A percentile compares a stretch with the other conserved stretches of the same genome.
Evolutionary conservation across 1,140 invertebrate species (phyloP).

Genomic region (Bombus vancouverensis): DNA sequence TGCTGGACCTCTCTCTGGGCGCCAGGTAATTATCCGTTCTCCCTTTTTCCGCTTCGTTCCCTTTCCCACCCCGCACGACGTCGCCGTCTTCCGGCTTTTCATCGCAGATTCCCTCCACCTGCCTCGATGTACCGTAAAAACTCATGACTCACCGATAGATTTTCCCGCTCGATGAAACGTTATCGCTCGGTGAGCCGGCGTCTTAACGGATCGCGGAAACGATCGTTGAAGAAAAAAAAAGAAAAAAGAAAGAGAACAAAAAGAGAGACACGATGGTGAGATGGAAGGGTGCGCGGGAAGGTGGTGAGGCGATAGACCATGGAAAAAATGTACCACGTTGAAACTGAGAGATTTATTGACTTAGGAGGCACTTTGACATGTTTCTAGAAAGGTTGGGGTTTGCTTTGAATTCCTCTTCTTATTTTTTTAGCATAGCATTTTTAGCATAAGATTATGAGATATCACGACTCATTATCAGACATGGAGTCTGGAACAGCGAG

Average conservation of each 20-base stretch:
- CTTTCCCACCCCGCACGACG: neutral
- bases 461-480: too few relatives aligned
- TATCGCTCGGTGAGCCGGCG: conserved; percentile 49
- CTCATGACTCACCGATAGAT: conserved; percentile 52
- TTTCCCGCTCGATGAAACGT: conserved; percentile 60
- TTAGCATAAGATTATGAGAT: too few relatives aligned
- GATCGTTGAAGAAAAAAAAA: neutral
- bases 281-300: neutral
- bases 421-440: neutral
- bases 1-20: neutral
- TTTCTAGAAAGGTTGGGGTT: neutral
- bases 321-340: neutral
- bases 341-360: conserved; percentile 15
- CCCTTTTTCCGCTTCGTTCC: neutral
- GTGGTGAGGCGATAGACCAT: conserved; percentile 15
- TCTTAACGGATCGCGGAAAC: conserved; percentile 24
- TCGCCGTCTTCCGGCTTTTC: conserved; percentile 29
- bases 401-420: neutral
- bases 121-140: conserved; percentile 61
- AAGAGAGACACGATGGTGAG: neutral
- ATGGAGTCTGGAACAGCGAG: neutral
- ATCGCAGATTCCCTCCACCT: conserved; percentile 24
- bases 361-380: neutral
- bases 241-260: too few relatives aligned
- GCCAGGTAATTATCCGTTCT: conserved; percentile 53